Percentiles rank a stretch among this genome's conserved stretches.
These are phyloP conservation scores for Trachelus tabidus DNA, from an alignment of 2,888 invertebrate species.

Conservation along the genomic window DNA sequence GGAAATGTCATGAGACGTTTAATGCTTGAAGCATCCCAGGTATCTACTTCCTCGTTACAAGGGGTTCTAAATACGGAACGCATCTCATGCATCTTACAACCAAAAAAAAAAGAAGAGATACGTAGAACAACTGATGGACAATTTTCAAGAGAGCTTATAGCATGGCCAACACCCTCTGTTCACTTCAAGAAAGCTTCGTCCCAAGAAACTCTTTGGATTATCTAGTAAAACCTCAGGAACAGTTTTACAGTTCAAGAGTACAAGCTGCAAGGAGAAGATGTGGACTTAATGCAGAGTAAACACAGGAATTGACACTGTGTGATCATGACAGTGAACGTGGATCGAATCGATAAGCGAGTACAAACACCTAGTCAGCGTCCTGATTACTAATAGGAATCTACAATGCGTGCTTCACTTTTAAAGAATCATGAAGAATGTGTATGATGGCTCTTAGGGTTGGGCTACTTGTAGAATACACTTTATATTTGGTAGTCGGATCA, in stretches of 20 bases:
- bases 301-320: neutral
- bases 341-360: neutral
- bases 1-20: slow-evolving; percentile 35
- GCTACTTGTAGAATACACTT: neutral
- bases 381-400: slow-evolving; percentile 16
- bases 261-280: neutral
- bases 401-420: neutral
- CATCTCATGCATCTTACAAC: slow-evolving; percentile 6
- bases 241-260: neutral
- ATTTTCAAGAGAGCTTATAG: neutral
- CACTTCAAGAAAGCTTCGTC: neutral
- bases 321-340: neutral
- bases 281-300: slow-evolving; percentile 4
- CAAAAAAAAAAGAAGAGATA: neutral
- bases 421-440: neutral
- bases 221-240: neutral
- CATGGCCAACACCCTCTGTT: neutral
- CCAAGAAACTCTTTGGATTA: neutral
- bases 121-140: neutral
- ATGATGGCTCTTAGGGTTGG: neutral
- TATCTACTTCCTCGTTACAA: slow-evolving; percentile 18
- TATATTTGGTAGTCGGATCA: neutral
- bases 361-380: slow-evolving; percentile 6
- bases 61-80: slow-evolving; percentile 15
- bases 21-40: slow-evolving; percentile 14